These are phyloP conservation scores for Molorchus minor DNA, from an alignment of 2,888 invertebrate species.

Conservation along the genomic window DNA sequence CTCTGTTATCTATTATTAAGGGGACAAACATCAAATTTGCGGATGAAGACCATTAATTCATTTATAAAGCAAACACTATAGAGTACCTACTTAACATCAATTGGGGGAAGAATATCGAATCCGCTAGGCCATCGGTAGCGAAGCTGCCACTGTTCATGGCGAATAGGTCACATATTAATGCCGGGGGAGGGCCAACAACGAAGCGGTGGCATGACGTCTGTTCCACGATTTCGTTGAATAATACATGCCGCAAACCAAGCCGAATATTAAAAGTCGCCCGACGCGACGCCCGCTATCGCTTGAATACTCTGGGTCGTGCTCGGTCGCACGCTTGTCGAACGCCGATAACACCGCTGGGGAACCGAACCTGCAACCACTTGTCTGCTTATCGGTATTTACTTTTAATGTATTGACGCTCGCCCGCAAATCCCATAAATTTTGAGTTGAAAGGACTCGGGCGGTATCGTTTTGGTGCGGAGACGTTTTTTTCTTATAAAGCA, in stretches of 20 bases:
- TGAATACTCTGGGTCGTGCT: neutral
- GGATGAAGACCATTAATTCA: no score
- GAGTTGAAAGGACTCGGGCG: neutral
- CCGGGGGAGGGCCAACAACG: conserved; percentile 31
- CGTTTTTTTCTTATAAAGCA: neutral
- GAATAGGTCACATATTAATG: conserved; percentile 39
- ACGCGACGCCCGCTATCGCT: conserved; percentile 6
- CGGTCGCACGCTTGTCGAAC: conserved; percentile 4
- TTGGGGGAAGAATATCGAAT: conserved; percentile 1
- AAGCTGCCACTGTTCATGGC: conserved; percentile 3
- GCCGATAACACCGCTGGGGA: conserved; percentile 16
- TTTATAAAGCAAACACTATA: neutral
- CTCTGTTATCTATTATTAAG: no score
- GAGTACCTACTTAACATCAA: neutral
- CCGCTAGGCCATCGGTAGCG: conserved; percentile 5
- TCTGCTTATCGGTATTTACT: conserved; percentile 13
- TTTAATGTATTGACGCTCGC: conserved; percentile 12
- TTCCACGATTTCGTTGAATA: conserved; percentile 43
- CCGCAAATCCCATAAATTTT: conserved; percentile 8
- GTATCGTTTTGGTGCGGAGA: neutral
- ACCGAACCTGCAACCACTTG: conserved; percentile 21
- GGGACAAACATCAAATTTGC: no score
- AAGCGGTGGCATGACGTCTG: conserved; percentile 30
- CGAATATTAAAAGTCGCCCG: conserved; percentile 49
- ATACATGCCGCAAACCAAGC: conserved; percentile 49